phyloP scores from a whole-genome alignment of 2,113 vertebrate species.

The Platysteira castanea region DNA sequence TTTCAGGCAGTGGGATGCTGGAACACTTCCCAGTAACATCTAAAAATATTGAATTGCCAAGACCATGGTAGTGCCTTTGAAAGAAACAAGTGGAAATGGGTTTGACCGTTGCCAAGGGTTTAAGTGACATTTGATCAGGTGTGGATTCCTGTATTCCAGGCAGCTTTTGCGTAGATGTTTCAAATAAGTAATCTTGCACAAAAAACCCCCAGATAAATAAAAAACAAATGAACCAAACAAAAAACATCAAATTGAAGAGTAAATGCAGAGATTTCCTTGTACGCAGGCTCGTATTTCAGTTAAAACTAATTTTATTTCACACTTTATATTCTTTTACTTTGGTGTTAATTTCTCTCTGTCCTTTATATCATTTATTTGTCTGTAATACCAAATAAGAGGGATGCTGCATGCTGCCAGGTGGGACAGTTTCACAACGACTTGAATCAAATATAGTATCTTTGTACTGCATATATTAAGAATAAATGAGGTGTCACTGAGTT shows the following conservation, averaged over 20 bases:
- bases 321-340: not conserved
- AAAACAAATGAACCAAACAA: accelerated
- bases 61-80: not conserved
- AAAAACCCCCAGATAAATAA: not conserved
- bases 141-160: not conserved
- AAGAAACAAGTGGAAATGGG: not conserved
- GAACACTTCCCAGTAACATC: not conserved
- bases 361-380: not conserved
- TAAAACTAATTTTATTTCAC: not conserved
- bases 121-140: not conserved
- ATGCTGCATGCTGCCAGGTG: not conserved
- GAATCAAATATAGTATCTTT: not conserved
- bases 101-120: not conserved
- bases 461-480: not conserved
- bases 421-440: not conserved
- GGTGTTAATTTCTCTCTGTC: not conserved
- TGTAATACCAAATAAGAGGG: not conserved
- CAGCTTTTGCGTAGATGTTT: not conserved
- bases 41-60: not conserved
- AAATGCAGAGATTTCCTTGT: not conserved
- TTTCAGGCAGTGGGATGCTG: not conserved
- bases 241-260: not conserved
- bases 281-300: accelerated
- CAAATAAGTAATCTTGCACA: not conserved
- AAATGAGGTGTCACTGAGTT: not conserved